These are phyloP conservation scores for Stercorarius parasiticus DNA, from an alignment of 2,113 vertebrate species.

Conservation along the genomic window DNA sequence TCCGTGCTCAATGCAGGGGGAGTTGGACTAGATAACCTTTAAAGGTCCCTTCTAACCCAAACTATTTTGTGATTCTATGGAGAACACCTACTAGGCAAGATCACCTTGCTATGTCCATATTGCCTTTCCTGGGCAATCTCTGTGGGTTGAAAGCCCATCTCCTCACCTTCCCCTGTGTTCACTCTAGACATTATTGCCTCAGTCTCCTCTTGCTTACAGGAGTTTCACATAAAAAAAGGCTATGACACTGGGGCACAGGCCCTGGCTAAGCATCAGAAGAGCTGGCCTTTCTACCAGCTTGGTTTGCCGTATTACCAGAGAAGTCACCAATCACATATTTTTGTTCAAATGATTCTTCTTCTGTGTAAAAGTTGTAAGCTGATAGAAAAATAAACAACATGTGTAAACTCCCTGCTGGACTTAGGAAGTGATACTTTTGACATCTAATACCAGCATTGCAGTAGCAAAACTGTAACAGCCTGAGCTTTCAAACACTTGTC, in stretches of 20 bases:
- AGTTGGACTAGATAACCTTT: neutral
- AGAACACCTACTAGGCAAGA: neutral
- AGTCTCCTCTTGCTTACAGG: neutral
- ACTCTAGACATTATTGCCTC: neutral
- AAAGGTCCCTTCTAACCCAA: neutral
- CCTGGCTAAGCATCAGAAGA: neutral
- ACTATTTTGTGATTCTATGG: neutral
- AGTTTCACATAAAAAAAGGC: neutral
- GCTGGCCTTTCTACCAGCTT: neutral
- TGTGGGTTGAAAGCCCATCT: neutral
- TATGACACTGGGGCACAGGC: neutral
- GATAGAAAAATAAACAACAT: neutral
- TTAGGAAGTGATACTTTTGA: neutral
- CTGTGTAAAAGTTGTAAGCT: neutral
- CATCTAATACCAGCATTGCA: neutral
- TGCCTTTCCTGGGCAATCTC: neutral
- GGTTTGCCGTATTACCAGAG: rapidly evolving
- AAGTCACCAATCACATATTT: neutral
- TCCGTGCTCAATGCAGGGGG: rapidly evolving
- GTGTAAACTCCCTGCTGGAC: neutral
- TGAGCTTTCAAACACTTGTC: neutral
- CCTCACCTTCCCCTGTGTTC: neutral
- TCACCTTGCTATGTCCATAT: neutral
- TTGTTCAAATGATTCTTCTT: neutral
- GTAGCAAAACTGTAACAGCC: neutral